Percentiles rank a stretch among this genome's conserved stretches.
These are phyloP conservation scores for Austrolebias charrua DNA, from an alignment of 2,797 vertebrate species.

Conservation along the genomic window DNA sequence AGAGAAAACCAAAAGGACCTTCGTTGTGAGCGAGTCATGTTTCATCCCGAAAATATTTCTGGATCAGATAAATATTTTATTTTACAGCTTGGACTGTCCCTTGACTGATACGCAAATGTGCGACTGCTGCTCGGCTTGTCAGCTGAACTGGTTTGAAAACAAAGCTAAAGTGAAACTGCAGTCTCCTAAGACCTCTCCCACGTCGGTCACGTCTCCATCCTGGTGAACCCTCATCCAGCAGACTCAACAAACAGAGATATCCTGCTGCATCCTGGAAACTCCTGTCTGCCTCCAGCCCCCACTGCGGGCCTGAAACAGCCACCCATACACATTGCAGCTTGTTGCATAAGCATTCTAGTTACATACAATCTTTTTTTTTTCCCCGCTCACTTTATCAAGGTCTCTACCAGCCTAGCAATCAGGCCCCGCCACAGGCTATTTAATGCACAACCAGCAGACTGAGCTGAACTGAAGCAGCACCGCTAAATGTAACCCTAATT, in stretches of 20 bases:
- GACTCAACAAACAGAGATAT: conserved; percentile 13
- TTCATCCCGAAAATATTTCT: too few relatives aligned
- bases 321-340: conserved; percentile 61
- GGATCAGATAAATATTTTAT: too few relatives aligned
- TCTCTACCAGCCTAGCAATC: conserved; percentile 61
- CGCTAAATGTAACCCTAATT: conserved; percentile 71
- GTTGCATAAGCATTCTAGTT: conserved; percentile 75
- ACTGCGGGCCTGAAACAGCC: conserved; percentile 49
- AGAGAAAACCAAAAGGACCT: too few relatives aligned
- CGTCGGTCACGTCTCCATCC: conserved; percentile 33
- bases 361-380: conserved; percentile 3
- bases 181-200: conserved; percentile 24
- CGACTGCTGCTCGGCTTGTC: conserved; percentile 4
- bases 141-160: conserved; percentile 45
- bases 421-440: conserved; percentile 67
- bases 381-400: conserved; percentile 43
- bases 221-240: conserved; percentile 8
- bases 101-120: too few relatives aligned
- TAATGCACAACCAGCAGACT: conserved; percentile 55
- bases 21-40: too few relatives aligned
- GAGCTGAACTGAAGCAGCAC: conserved; percentile 62
- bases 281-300: conserved; percentile 41
- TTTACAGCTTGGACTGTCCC: too few relatives aligned
- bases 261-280: conserved; percentile 23
- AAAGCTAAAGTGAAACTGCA: conserved; percentile 38